Evolutionary conservation across 53 echinoderm and acorn worm species (phyloP), one percentile per base, ranked within the genome.

Genomic region (Paracentrotus lividus): DNA sequence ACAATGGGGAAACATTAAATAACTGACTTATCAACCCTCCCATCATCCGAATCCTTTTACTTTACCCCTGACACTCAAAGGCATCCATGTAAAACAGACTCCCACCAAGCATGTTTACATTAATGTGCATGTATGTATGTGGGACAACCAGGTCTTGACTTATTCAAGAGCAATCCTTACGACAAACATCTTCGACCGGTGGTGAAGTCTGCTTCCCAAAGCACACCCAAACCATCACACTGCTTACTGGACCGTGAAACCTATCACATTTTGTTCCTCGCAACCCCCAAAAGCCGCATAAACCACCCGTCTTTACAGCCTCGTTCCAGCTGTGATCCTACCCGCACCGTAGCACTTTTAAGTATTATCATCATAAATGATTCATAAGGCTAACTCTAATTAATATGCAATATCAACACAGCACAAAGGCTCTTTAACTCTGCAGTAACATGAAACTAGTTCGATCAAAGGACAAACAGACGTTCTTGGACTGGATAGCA

Each of bases 41-140:
- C 40, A 72, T 72, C 21, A 72, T 38, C 36, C 20, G 2, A 16
- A 5, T 5, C 40, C 38, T 34, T 18, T 72, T 21, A 15, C 36
- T 38, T 72, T 20, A 72, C 47, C 81, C 81, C 20, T 81, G 81
- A 45, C 27, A 47, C 47, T 27, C 26, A n/a, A 81, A 27, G 47
- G 13, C 81, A 47, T 81, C 27, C 0, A n/a, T 27, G 45, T 81
- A 47, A 81, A 81, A n/a, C 72, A 72, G 9, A 13, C 34, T 2
- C 16, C 0, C 20, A 45, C 47, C 45, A 1, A 69, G 1, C 44
- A 6, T 81, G 81, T 45, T 47, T 47, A 18, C 72, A 81, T n/a
- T n/a, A n/a, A n/a, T n/a, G n/a, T n/a, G n/a, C n/a, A 45, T 47
- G 49, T 81, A 81, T 81, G 81, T 81, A 81, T 81, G 81, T 81